Conservation (phyloP, 2,888 invertebrate genomes). For the Microctonus aethiopoides region DNA sequence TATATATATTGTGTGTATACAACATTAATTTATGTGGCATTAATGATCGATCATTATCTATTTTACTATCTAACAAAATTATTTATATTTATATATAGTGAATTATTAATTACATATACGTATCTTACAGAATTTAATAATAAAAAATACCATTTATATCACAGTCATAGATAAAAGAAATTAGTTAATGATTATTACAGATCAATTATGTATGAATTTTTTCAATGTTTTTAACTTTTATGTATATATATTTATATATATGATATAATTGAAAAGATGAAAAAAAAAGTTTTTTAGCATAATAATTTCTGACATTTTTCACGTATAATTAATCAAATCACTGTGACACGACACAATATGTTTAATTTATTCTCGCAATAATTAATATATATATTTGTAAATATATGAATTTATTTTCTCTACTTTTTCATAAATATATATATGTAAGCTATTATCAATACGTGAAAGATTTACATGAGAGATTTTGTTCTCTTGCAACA, state of each 20-base stretch:
- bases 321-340: neutral
- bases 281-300: too few species aligned
- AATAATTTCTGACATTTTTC: too few species aligned
- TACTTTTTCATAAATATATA: neutral
- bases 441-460: neutral
- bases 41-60: neutral
- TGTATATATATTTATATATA: slow-evolving; percentile 23
- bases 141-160: slow-evolving; percentile 60
- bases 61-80: neutral
- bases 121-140: slow-evolving; percentile 51
- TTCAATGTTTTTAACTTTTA: too few species aligned
- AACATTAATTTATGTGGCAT: too few species aligned
- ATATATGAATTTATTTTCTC: neutral
- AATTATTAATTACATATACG: slow-evolving; percentile 48
- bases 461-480: neutral
- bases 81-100: slow-evolving; percentile 24
- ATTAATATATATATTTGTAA: neutral
- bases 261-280: slow-evolving; percentile 17
- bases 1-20: neutral
- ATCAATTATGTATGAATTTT: neutral
- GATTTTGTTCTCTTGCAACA: neutral
- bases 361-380: neutral
- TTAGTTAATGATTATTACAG: slow-evolving; percentile 46
- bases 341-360: neutral
- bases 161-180: slow-evolving; percentile 59